Evolutionary conservation across 37 sponge, comb jelly and placozoan species (phyloP), one percentile per base, ranked within the genome.

Genomic region (Lycopodina hypogea): DNA sequence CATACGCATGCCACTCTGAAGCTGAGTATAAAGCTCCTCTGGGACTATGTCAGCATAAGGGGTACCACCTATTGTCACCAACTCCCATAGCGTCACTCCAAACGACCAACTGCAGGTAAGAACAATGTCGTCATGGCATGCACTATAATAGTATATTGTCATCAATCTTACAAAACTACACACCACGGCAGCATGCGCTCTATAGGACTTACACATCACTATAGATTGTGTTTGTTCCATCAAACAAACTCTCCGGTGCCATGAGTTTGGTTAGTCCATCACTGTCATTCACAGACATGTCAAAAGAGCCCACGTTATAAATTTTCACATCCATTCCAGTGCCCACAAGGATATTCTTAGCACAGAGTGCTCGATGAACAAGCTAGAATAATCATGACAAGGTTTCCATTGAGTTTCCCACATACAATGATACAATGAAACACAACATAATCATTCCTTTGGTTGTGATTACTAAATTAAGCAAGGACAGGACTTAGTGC

Each of bases 41-140:
- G 78, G 73, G 15, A 58, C 42, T 19, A 83, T 69, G 17, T 83
- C 82, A 6, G 42, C 48, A 76, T 87, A 87, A 29, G 92, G 92
- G 14, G 80, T 75, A 19, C 87, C 92, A 12, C 92, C 92, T 1
- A 91, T 52, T 18, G 92, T 91, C 36, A 91, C 84, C 50, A 91
- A 52, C 63, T 91, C 92, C 92, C 92, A 91, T 59, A 86, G 68
- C 3, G 84, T 75, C 14, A 91, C 84, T 19, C 87, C 92, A 91
- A 80, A 89, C 1, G 89, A 78, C 89, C 89, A 83, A 32, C 88
- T 88, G 57, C 18, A 45, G 48, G 9, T 45, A 45, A 45, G 4
- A 45, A 45, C 48, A 45, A 60, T 60, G 61, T 29, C 61, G 28
- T 60, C 4, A 17, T 6, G 17, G 24, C 12, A 6, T 7, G 29